A percentile compares a stretch with the other conserved stretches of the same genome.
These are phyloP conservation scores for Microtus richardsoni DNA, from an alignment of 2,113 vertebrate species.

Conservation along the genomic window DNA sequence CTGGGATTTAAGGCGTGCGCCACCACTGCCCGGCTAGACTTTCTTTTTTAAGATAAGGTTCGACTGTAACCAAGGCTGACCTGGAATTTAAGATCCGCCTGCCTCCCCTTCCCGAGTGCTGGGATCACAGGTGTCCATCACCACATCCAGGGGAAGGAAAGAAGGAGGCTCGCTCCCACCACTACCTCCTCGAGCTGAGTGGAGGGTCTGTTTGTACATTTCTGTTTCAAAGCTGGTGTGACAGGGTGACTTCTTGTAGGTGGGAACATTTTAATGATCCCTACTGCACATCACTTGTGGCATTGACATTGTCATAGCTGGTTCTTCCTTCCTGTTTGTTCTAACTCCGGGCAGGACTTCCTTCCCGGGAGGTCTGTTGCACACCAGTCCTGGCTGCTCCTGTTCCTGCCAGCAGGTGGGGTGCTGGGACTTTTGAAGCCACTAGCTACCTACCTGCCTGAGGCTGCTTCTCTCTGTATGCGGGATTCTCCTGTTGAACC, in stretches of 20 bases:
- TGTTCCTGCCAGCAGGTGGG: constrained; percentile 41
- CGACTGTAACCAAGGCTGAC: not conserved
- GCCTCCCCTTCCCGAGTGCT: not conserved
- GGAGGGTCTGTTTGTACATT: not conserved
- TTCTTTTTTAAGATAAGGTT: not conserved
- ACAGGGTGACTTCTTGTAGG: not conserved
- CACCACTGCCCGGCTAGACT: not conserved
- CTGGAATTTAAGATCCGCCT: too few relatives aligned
- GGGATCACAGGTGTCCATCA: not conserved
- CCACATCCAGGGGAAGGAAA: not conserved
- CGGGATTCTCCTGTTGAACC: not conserved
- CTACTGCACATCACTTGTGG: not conserved
- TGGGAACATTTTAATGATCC: not conserved
- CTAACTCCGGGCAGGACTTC: too few relatives aligned
- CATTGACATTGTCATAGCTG: not conserved
- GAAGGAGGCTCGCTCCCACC: not conserved
- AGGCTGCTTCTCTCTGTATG: not conserved
- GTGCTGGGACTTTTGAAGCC: constrained; percentile 55
- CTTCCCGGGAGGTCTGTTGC: not conserved
- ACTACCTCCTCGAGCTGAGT: not conserved
- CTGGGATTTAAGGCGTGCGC: too few relatives aligned
- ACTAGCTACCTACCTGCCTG: fast-evolving
- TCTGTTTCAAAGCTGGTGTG: not conserved
- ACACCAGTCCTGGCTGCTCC: not conserved
- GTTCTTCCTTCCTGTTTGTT: not conserved